Percentiles rank a stretch among this genome's conserved stretches.
Evolutionary conservation across 2,113 vertebrate genomes (phyloP).

Genomic region (Lutjanus erythropterus): DNA sequence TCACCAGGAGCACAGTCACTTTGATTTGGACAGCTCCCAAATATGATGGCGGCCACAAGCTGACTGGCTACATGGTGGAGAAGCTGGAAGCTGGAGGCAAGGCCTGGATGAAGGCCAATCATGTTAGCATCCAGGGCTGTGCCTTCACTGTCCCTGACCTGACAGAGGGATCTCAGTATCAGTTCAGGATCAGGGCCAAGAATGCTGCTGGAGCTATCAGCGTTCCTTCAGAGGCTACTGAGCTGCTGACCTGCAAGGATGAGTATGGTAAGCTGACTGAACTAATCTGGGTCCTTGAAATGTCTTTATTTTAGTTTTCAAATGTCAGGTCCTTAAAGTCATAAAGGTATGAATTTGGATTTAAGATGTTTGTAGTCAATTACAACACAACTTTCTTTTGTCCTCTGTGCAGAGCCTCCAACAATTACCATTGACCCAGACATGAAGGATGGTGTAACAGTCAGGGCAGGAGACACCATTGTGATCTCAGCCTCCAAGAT

Average conservation of each 20-base stretch:
- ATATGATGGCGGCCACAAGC: constrained; percentile 96
- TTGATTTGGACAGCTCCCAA: constrained; percentile 97
- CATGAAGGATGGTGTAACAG: constrained; percentile 94
- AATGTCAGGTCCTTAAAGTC: neutral
- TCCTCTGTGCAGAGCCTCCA: constrained; percentile 90
- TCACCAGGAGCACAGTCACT: constrained; percentile 94
- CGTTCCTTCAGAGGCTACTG: constrained; percentile 93
- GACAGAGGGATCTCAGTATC: constrained; percentile 91
- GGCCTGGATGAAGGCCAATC: constrained; percentile 96
- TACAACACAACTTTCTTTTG: neutral
- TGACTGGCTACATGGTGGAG: constrained; percentile 96
- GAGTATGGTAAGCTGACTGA: constrained; percentile 91
- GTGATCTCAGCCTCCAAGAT: constrained; percentile 94
- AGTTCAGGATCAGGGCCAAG: constrained; percentile 97
- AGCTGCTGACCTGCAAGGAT: constrained; percentile 93
- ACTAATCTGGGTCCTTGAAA: neutral
- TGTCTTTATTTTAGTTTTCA: neutral
- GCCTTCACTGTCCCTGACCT: constrained; percentile 96
- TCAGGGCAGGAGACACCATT: constrained; percentile 95
- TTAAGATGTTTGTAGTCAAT: neutral
- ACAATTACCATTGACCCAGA: constrained; percentile 93
- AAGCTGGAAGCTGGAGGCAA: constrained; percentile 93
- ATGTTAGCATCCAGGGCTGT: constrained; percentile 94
- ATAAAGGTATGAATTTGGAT: neutral
- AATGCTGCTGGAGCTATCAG: constrained; percentile 96